Conservation (phyloP, 2,888 invertebrate genomes). For the Temnothorax unifasciatus region DNA sequence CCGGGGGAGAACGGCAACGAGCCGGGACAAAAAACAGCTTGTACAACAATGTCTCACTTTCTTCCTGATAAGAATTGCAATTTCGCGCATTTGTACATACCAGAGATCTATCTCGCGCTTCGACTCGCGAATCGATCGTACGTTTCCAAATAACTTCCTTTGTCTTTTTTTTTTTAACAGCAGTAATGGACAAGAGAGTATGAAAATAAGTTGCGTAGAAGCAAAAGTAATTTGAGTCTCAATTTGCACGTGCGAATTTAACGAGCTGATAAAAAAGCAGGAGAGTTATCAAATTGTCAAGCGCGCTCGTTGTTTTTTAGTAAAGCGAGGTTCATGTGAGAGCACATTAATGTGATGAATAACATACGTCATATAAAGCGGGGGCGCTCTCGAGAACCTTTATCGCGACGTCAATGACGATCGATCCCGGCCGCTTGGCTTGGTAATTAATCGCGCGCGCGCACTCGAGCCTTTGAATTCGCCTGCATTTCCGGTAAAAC, state of each 20-base stretch:
- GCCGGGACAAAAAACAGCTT: slow-evolving; percentile 39
- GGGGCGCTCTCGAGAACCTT: slow-evolving; percentile 39
- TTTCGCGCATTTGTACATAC: slow-evolving; percentile 22
- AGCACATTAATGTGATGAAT: slow-evolving; percentile 49
- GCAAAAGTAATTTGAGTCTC: slow-evolving; percentile 8
- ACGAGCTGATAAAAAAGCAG: slow-evolving; percentile 24
- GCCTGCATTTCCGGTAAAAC: slow-evolving; percentile 45
- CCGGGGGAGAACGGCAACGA: slow-evolving; percentile 52
- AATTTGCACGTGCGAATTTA: slow-evolving; percentile 23
- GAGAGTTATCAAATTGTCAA: slow-evolving; percentile 22
- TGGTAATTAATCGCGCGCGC: slow-evolving; percentile 47
- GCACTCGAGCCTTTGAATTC: slow-evolving; percentile 46
- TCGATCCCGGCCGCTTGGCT: slow-evolving; percentile 49
- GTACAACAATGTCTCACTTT: slow-evolving; percentile 53
- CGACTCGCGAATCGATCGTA: slow-evolving; percentile 37
- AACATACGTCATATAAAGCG: slow-evolving; percentile 49
- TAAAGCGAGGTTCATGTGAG: slow-evolving; percentile 26
- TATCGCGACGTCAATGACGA: slow-evolving; percentile 52
- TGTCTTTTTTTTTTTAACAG: neutral
- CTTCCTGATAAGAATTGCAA: slow-evolving; percentile 49
- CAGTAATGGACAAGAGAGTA: neutral
- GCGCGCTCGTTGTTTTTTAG: slow-evolving; percentile 16
- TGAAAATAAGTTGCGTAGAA: neutral
- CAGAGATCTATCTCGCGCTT: neutral
- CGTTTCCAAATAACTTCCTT: neutral